Evolutionary conservation across 2,797 vertebrate species (phyloP).

Genomic region (Trematomus bernacchii): DNA sequence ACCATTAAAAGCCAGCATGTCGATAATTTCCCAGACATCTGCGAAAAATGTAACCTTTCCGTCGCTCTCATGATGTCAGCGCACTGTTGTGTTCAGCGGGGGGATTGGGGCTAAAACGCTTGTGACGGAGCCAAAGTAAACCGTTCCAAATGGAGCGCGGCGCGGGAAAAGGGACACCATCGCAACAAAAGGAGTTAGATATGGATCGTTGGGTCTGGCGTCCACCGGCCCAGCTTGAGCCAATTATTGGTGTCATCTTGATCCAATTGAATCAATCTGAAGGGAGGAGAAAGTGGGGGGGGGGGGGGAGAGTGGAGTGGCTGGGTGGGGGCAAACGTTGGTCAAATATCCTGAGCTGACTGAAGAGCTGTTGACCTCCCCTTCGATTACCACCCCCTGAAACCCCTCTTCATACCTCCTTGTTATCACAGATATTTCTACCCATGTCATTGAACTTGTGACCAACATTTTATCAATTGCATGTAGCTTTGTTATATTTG

Average conservation of each 20-base stretch:
- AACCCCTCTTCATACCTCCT: background rate
- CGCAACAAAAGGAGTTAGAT: conserved; percentile 91
- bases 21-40: conserved; percentile 89
- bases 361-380: conserved; percentile 69
- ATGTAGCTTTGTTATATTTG: background rate
- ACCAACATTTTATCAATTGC: background rate
- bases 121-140: conserved; percentile 98
- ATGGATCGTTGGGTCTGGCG: conserved; percentile 96
- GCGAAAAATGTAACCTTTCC: conserved; percentile 89
- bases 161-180: conserved; percentile 93
- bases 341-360: conserved; percentile 94
- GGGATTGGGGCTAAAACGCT: conserved; percentile 95
- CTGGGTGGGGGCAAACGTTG: conserved; percentile 91
- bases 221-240: conserved; percentile 96
- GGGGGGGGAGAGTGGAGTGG: conserved; percentile 59
- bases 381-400: conserved; percentile 16
- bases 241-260: conserved; percentile 99
- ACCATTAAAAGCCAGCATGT: conserved; percentile 75
- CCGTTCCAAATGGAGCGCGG: conserved; percentile 95
- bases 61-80: conserved; percentile 96
- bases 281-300: conserved; percentile 49
- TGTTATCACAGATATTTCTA: background rate
- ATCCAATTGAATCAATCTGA: conserved; percentile 99
- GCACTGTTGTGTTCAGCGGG: conserved; percentile 91
- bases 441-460: background rate